These are phyloP conservation scores for Lobophora halterata DNA, from an alignment of 2,888 invertebrate genomes.

Conservation along the genomic window DNA sequence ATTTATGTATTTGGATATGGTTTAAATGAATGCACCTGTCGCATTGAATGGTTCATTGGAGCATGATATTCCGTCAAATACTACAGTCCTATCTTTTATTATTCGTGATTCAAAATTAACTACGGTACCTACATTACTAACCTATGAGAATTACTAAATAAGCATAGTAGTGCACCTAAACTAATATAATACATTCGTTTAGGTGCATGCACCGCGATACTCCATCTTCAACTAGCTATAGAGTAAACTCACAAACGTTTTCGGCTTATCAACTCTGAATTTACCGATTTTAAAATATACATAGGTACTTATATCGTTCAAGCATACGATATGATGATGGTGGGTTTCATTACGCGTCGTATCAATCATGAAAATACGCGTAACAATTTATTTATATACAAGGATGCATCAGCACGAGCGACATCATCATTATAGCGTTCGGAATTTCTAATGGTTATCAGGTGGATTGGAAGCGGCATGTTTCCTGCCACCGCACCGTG, in stretches of 20 bases:
- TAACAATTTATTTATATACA: constrained; percentile 22
- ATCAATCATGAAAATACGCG: constrained; percentile 30
- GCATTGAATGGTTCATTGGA: constrained; percentile 58
- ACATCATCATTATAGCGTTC: constrained; percentile 48
- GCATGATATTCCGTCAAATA: constrained; percentile 53
- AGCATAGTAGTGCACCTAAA: no score
- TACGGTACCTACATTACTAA: no score
- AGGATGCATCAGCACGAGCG: constrained; percentile 24
- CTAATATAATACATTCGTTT: no score
- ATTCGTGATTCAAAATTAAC: no score
- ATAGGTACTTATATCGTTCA: no score
- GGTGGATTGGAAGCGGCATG: constrained; percentile 27
- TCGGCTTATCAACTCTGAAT: no score
- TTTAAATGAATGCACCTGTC: constrained; percentile 55
- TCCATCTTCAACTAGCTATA: no score
- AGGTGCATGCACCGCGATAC: no score
- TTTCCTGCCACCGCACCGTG: constrained; percentile 60
- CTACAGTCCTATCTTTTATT: constrained; percentile 22
- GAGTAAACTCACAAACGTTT: no score
- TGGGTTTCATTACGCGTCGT: constrained; percentile 16
- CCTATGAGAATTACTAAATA: no score
- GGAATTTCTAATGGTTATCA: constrained; percentile 28
- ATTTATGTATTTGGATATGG: constrained; percentile 15
- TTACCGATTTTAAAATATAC: no score
- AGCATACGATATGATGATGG: no score